These are phyloP conservation scores for Latrodectus geometricus DNA, from an alignment of 1,140 invertebrate genomes.

Conservation along the genomic window DNA sequence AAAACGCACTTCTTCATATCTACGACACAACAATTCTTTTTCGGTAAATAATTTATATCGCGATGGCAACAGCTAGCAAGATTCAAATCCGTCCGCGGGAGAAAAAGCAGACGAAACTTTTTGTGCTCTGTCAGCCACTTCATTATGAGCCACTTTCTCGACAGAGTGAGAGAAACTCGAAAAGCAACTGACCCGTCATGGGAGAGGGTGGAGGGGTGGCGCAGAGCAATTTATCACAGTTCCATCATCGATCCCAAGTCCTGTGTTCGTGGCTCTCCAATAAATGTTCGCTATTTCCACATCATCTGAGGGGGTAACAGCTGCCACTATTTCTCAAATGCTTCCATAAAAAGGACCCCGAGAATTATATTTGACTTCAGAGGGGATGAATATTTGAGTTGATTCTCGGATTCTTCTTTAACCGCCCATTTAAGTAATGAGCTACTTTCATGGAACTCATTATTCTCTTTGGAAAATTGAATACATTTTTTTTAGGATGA, in stretches of 20 bases:
- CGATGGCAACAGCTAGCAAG: too few relatives aligned
- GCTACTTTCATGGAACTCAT: not conserved
- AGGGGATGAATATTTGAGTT: not conserved
- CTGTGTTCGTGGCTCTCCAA: constrained; percentile 19
- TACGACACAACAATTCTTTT: too few relatives aligned
- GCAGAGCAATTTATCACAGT: constrained; percentile 18
- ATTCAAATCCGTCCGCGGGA: not conserved
- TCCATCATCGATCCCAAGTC: constrained; percentile 30
- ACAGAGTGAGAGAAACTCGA: not conserved
- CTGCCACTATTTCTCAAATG: not conserved
- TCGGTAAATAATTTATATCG: too few relatives aligned
- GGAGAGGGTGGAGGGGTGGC: not conserved
- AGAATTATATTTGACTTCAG: not conserved
- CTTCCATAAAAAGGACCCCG: not conserved
- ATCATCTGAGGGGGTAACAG: constrained; percentile 35
- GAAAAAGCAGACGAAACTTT: not conserved
- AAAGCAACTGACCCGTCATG: constrained; percentile 28
- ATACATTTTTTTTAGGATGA: not conserved
- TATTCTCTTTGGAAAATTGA: not conserved
- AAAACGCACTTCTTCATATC: too few relatives aligned
- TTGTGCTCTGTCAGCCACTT: not conserved
- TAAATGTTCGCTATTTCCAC: constrained; percentile 35
- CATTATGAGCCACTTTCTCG: not conserved
- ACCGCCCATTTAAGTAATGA: not conserved
- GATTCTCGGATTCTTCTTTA: not conserved